Conservation (phyloP, 2,888 invertebrate genomes). For the Rosalia funebris region DNA sequence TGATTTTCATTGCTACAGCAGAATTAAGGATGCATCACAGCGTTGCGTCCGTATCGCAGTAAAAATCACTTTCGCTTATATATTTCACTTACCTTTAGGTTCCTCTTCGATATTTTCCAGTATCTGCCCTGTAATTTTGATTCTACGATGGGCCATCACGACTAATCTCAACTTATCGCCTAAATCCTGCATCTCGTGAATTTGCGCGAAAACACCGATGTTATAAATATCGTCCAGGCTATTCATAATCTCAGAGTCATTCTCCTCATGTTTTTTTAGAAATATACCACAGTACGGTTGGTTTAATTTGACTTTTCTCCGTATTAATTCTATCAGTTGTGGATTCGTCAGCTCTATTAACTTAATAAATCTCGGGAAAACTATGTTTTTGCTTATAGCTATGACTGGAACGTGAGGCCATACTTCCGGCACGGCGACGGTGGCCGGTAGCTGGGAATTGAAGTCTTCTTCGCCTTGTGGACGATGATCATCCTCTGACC, state of each 20-base stretch:
- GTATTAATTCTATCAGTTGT: constrained; percentile 85
- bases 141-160: constrained; percentile 93
- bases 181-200: constrained; percentile 96
- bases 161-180: constrained; percentile 91
- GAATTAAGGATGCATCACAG: constrained; percentile 17
- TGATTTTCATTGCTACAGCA: constrained; percentile 76
- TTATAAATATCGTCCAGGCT: constrained; percentile 86
- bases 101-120: constrained; percentile 76
- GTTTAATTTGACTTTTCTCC: constrained; percentile 93
- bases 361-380: constrained; percentile 98
- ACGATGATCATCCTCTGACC: constrained; percentile 49
- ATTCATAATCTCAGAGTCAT: constrained; percentile 86
- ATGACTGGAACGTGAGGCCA: constrained; percentile 97
- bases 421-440: constrained; percentile 93
- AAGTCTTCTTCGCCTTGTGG: constrained; percentile 61
- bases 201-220: constrained; percentile 97
- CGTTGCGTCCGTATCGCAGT: not conserved
- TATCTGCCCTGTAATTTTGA: constrained; percentile 82
- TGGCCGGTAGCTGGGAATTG: constrained; percentile 78
- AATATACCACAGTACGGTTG: constrained; percentile 98
- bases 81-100: constrained; percentile 58
- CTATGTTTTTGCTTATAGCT: constrained; percentile 92
- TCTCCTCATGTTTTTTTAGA: constrained; percentile 89
- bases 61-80: too few species aligned
- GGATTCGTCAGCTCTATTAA: constrained; percentile 93